A percentile compares a stretch with the other conserved stretches of the same genome.
These are phyloP conservation scores for Xylocopa sonorina DNA, from an alignment of 1,140 invertebrate species.

Conservation along the genomic window DNA sequence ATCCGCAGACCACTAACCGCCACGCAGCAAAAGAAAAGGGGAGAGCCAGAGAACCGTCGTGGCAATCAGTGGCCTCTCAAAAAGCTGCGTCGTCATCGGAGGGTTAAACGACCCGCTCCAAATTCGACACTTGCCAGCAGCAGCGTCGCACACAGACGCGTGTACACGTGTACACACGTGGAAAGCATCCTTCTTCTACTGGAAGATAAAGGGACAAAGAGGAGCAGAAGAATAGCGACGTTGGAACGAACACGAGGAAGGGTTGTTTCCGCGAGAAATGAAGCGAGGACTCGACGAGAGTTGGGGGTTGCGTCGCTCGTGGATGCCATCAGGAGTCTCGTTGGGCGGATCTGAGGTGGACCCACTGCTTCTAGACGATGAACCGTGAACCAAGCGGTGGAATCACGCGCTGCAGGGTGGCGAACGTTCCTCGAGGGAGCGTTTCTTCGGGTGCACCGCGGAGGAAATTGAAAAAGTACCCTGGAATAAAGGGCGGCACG, in stretches of 20 bases:
- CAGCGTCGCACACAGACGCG: background rate
- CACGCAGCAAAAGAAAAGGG: background rate
- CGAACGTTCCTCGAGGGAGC: background rate
- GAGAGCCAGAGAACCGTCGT: background rate
- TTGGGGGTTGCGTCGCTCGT: background rate
- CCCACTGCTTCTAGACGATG: background rate
- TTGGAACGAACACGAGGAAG: too few relatives aligned
- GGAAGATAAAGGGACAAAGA: background rate
- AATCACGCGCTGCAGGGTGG: too few relatives aligned
- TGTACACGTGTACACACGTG: too few relatives aligned
- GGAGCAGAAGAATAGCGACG: background rate
- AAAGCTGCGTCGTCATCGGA: background rate
- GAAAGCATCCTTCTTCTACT: background rate
- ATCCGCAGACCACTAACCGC: background rate
- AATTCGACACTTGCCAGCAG: constrained; percentile 42
- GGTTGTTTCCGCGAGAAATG: constrained; percentile 5
- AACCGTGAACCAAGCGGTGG: background rate
- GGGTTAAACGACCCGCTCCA: constrained; percentile 14
- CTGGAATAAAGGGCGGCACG: too few relatives aligned
- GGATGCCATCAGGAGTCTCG: background rate
- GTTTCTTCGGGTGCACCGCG: too few relatives aligned
- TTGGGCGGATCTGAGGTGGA: background rate
- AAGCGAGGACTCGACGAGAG: background rate
- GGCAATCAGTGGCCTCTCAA: background rate
- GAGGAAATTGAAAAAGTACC: constrained; percentile 1